A percentile compares a stretch with the other conserved stretches of the same genome.
phyloP scores from a whole-genome alignment of 2,113 vertebrate genomes.

The Chinchilla lanigera region DNA sequence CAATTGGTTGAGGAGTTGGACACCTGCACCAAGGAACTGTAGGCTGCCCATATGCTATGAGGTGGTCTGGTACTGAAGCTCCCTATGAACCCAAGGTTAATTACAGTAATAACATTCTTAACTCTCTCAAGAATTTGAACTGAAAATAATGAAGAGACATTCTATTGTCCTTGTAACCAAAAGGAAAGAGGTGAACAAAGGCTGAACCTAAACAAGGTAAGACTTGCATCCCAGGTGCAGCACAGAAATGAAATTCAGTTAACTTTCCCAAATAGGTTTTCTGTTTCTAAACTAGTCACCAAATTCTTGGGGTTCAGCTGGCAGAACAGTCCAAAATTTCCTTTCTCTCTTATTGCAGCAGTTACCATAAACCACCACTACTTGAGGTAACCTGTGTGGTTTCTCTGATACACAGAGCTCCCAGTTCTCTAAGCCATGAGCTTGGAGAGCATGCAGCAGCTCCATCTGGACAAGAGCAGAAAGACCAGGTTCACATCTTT shows the following conservation, averaged over 20 bases:
- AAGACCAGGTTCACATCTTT: neutral
- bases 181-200: constrained; percentile 8
- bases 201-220: neutral
- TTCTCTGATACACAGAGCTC: neutral
- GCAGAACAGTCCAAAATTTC: neutral
- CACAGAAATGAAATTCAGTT: neutral
- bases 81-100: neutral
- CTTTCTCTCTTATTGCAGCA: neutral
- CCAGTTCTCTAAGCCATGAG: neutral
- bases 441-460: neutral
- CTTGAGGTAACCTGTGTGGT: neutral
- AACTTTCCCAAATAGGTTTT: neutral
- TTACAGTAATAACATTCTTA: neutral
- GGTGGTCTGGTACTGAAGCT: neutral
- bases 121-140: constrained; percentile 11
- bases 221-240: neutral
- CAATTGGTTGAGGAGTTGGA: neutral
- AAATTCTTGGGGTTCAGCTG: neutral
- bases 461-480: neutral
- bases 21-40: neutral
- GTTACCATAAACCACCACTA: neutral
- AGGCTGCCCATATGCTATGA: neutral
- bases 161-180: neutral
- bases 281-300: neutral
- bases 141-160: neutral